Evolutionary conservation across 2,797 vertebrate genomes (phyloP).

Genomic region (Sebastes trivittatus): DNA sequence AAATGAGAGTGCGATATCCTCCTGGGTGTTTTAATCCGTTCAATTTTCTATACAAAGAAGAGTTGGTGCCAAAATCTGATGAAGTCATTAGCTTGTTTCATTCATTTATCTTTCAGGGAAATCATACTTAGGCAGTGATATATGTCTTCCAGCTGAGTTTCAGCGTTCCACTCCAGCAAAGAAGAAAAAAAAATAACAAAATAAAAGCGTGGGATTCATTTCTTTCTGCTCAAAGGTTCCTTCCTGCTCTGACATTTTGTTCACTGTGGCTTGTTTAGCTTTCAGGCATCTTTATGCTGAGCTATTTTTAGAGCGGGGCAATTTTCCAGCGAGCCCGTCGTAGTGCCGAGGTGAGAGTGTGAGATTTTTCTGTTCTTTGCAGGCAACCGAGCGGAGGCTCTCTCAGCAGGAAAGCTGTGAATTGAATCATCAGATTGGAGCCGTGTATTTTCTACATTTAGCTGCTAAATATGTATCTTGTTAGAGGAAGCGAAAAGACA

Average conservation of each 20-base stretch:
- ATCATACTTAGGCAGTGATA: slow-evolving; percentile 14
- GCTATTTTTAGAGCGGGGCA: slow-evolving; percentile 66
- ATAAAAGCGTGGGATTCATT: not conserved
- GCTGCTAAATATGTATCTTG: slow-evolving; percentile 4
- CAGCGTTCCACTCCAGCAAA: not conserved
- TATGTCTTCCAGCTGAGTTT: slow-evolving; percentile 5
- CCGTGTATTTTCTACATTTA: not conserved
- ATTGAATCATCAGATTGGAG: slow-evolving; percentile 27
- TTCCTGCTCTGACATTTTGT: slow-evolving; percentile 38
- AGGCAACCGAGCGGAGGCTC: not conserved
- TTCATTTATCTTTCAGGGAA: not conserved
- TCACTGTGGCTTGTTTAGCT: slow-evolving; percentile 53
- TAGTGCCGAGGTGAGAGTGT: slow-evolving; percentile 24
- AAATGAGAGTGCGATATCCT: not conserved
- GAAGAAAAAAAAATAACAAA: not conserved
- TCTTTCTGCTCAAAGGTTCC: slow-evolving; percentile 20
- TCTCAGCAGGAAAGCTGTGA: slow-evolving; percentile 22
- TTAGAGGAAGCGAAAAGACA: not conserved
- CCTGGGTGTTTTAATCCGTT: slow-evolving; percentile 12
- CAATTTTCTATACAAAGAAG: slow-evolving; percentile 6
- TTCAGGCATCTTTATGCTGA: slow-evolving; percentile 46
- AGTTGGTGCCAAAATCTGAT: slow-evolving; percentile 16
- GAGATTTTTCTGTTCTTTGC: slow-evolving; percentile 45
- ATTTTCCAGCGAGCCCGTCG: slow-evolving; percentile 41
- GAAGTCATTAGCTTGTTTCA: slow-evolving; percentile 7